Percentiles rank a stretch among this genome's conserved stretches.
phyloP scores from a whole-genome alignment of 2,888 invertebrate species.

The Papilio gigon region DNA sequence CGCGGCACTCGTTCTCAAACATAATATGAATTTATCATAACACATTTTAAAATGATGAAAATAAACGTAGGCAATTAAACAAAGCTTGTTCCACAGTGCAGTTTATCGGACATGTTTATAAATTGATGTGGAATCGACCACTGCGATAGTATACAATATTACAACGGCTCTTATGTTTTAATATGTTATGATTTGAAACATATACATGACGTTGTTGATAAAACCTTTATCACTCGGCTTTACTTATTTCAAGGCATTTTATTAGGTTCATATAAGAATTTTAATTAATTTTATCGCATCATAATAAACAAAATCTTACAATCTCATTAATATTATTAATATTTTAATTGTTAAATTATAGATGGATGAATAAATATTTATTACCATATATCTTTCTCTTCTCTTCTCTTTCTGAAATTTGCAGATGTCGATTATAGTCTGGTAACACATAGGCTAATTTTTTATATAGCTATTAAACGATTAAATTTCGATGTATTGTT shows the following conservation, averaged over 20 bases:
- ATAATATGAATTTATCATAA: conserved; percentile 58
- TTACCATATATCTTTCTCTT: no score
- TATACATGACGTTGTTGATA: conserved; percentile 57
- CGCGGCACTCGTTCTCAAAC: conserved; percentile 53
- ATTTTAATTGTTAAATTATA: no score
- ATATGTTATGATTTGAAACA: conserved; percentile 49
- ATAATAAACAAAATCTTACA: no score
- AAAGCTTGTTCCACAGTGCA: conserved; percentile 38
- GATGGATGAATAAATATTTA: no score
- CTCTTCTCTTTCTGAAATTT: no score
- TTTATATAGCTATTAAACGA: no score
- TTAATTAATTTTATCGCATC: background rate
- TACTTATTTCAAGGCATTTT: background rate
- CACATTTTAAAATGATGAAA: conserved; percentile 52
- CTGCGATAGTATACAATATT: conserved; percentile 50
- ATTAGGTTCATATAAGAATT: background rate
- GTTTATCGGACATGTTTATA: conserved; percentile 45
- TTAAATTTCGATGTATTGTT: no score
- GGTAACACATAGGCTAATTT: no score
- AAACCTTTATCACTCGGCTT: conserved; percentile 39
- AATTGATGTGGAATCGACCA: conserved; percentile 49
- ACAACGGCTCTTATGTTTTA: conserved; percentile 50
- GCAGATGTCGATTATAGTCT: no score
- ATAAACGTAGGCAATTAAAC: background rate
- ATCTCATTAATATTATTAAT: no score